Evolutionary conservation across 2,797 vertebrate species (phyloP).

Genomic region (Potorous gilbertii): DNA sequence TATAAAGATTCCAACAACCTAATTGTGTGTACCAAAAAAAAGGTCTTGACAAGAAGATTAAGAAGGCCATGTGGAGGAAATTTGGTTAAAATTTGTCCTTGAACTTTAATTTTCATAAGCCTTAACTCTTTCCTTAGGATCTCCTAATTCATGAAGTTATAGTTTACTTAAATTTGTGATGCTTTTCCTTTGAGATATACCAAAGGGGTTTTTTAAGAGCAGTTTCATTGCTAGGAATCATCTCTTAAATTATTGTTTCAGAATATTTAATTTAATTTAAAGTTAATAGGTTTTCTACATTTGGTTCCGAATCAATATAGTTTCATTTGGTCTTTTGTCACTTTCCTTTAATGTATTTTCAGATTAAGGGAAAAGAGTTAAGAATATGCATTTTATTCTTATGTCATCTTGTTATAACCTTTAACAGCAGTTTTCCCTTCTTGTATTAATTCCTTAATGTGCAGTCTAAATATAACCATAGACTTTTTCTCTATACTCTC

Average conservation of each 20-base stretch:
- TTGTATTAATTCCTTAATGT: not conserved
- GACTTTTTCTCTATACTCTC: not conserved
- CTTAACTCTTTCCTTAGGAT: not conserved
- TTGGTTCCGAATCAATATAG: not conserved
- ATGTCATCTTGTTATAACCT: not conserved
- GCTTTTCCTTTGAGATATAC: not conserved
- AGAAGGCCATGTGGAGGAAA: not conserved
- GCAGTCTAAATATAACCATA: not conserved
- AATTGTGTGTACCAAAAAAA: not conserved
- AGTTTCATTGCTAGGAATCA: not conserved
- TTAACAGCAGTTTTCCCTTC: not conserved
- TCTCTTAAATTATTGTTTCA: not conserved
- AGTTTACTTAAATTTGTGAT: not conserved
- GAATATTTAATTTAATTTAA: conserved; percentile 4
- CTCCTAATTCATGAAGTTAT: not conserved
- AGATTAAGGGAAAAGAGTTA: not conserved
- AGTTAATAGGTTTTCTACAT: not conserved
- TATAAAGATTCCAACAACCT: not conserved
- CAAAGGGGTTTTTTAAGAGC: not conserved
- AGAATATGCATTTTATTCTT: not conserved
- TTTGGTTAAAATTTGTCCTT: not conserved
- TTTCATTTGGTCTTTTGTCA: not conserved
- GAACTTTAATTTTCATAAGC: not conserved
- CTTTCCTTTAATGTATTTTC: not conserved
- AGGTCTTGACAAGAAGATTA: not conserved